Evolutionary conservation across 2,888 invertebrate species (phyloP).

Genomic region (Sipha maydis): DNA sequence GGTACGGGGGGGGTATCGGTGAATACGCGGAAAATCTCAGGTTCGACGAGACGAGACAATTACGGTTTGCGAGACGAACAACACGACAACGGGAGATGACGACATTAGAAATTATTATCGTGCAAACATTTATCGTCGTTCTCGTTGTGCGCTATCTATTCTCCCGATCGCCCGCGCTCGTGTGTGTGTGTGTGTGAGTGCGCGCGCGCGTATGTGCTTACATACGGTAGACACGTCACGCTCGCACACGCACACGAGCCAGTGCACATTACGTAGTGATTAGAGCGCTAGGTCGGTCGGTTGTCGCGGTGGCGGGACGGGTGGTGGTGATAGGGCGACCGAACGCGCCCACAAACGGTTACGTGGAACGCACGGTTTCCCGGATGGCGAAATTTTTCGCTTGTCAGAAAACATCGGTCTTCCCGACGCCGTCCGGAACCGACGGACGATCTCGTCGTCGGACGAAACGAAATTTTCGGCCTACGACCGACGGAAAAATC

Average conservation of each 20-base stretch:
- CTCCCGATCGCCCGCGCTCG: neutral
- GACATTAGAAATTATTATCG: neutral
- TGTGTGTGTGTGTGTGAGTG: neutral
- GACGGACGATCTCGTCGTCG: neutral
- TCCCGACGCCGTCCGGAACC: neutral
- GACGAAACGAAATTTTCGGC: neutral
- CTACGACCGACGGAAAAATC: neutral
- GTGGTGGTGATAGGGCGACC: neutral
- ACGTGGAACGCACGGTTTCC: neutral
- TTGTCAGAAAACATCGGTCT: neutral
- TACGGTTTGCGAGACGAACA: neutral
- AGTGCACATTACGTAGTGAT: neutral
- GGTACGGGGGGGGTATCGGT: neutral
- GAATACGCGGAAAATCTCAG: neutral
- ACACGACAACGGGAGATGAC: neutral
- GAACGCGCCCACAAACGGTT: conserved; percentile 52
- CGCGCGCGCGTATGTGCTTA: too few species aligned
- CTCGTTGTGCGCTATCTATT: neutral
- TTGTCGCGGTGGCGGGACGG: neutral
- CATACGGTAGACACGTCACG: conserved; percentile 46
- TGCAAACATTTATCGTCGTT: neutral
- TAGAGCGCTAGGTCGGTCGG: too few species aligned
- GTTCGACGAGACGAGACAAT: neutral
- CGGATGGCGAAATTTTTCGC: neutral
- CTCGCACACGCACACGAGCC: conserved; percentile 25